phyloP scores from a whole-genome alignment of 2,888 invertebrate genomes.

The Ophion slaviceki region DNA sequence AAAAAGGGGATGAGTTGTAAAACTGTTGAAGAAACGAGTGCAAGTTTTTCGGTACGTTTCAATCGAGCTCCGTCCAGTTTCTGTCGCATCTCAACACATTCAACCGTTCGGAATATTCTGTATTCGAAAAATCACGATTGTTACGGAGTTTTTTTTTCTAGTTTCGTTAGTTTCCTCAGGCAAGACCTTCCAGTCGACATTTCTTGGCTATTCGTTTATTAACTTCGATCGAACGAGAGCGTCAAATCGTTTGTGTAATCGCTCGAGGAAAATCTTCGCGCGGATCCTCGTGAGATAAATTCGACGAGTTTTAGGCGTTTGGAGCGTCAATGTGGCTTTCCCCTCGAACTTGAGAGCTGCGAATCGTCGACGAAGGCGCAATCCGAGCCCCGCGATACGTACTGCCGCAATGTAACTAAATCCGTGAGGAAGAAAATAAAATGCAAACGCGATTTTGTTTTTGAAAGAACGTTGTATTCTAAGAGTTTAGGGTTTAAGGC shows the following conservation, averaged over 20 bases:
- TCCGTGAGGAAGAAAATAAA: slow-evolving; percentile 54
- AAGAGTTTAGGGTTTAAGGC: slow-evolving; percentile 83
- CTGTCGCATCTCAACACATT: slow-evolving; percentile 52
- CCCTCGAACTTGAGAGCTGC: background rate
- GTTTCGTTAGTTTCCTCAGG: background rate
- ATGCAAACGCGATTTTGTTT: slow-evolving; percentile 38
- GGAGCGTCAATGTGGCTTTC: background rate
- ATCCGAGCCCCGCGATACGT: slow-evolving; percentile 40
- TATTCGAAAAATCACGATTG: too few relatives aligned
- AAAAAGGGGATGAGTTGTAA: slow-evolving; percentile 21
- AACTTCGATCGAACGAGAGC: slow-evolving; percentile 19
- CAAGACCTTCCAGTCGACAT: slow-evolving; percentile 27
- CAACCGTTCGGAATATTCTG: background rate
- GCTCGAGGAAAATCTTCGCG: slow-evolving; percentile 51
- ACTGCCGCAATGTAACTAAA: slow-evolving; percentile 57
- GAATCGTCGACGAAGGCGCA: slow-evolving; percentile 20
- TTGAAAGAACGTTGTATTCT: slow-evolving; percentile 69
- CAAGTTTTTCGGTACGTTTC: slow-evolving; percentile 36
- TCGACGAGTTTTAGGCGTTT: background rate
- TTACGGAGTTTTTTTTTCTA: slow-evolving; percentile 25
- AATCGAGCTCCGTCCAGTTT: slow-evolving; percentile 66
- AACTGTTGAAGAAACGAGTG: slow-evolving; percentile 1
- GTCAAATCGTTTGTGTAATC: slow-evolving; percentile 36
- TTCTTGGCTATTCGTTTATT: slow-evolving; percentile 21
- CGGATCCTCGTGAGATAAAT: slow-evolving; percentile 46